These are phyloP conservation scores for Rhea pennata DNA, from an alignment of 2,113 vertebrate species.

Conservation along the genomic window DNA sequence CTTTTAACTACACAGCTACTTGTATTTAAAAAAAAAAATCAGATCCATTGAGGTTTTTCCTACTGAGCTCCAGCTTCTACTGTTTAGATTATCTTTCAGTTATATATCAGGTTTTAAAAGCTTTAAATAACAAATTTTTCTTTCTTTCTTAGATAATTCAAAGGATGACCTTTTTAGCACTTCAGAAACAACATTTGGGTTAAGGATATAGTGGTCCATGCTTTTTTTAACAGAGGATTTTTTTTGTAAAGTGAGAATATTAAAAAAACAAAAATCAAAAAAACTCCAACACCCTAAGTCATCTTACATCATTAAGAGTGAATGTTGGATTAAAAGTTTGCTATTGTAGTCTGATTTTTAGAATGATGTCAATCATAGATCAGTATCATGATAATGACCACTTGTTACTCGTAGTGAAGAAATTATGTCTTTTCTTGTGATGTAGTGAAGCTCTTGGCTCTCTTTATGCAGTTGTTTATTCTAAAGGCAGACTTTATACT, in stretches of 20 bases:
- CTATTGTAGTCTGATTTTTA: background rate
- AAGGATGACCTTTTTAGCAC: background rate
- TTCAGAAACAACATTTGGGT: background rate
- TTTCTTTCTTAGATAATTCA: background rate
- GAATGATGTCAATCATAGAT: background rate
- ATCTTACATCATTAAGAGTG: background rate
- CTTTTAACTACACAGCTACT: background rate
- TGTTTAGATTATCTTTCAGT: background rate
- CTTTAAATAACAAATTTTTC: background rate
- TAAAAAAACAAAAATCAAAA: background rate
- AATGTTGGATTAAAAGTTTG: background rate
- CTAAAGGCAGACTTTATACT: background rate
- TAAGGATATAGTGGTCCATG: background rate
- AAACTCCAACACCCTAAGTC: background rate
- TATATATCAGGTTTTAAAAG: background rate
- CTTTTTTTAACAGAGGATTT: background rate
- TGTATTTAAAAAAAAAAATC: background rate
- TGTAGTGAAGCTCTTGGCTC: background rate
- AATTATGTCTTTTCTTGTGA: background rate
- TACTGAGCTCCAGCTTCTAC: background rate
- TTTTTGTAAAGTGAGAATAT: background rate
- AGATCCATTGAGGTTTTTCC: background rate
- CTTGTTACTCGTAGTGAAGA: background rate
- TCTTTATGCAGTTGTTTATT: background rate
- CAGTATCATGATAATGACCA: background rate